phyloP scores from a whole-genome alignment of 2,888 invertebrate species.

The Xestia ashworthii region DNA sequence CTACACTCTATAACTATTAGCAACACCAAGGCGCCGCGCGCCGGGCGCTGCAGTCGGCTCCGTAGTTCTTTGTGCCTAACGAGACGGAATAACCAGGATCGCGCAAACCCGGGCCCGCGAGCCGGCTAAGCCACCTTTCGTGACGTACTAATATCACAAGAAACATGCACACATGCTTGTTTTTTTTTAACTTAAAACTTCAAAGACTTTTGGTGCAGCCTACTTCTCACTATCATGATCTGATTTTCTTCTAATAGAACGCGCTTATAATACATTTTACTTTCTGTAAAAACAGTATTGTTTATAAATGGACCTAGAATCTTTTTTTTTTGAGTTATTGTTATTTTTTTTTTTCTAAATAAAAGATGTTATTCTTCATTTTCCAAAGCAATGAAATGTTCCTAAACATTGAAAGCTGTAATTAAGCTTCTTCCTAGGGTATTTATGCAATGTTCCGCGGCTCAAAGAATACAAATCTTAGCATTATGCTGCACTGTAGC shows the following conservation, averaged over 20 bases:
- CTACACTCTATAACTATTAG: background rate
- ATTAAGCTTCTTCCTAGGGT: constrained; percentile 10
- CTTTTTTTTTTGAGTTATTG: background rate
- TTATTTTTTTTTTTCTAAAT: background rate
- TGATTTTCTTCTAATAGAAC: background rate
- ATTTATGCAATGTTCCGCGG: constrained; percentile 10
- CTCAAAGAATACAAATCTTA: constrained; percentile 24
- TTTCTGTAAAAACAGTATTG: constrained; percentile 1
- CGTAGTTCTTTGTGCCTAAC: constrained; percentile 18
- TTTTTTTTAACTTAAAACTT: background rate
- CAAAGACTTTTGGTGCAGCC: background rate
- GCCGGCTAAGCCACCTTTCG: constrained; percentile 7
- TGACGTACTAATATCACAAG: background rate
- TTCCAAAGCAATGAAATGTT: constrained; percentile 24
- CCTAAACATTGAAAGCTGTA: constrained; percentile 18
- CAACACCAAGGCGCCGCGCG: background rate
- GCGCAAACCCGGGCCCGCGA: background rate
- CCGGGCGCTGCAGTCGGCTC: constrained; percentile 1
- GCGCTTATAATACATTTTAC: background rate
- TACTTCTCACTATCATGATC: background rate
- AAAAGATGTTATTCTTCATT: constrained; percentile 10
- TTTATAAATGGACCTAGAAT: background rate
- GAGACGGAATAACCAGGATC: constrained; percentile 28
- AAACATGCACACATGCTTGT: background rate
- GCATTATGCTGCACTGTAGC: constrained; percentile 8